A percentile compares a stretch with the other conserved stretches of the same genome.
Conservation (phyloP, 2,797 vertebrate species). For the Cercopithecus mitis region DNA sequence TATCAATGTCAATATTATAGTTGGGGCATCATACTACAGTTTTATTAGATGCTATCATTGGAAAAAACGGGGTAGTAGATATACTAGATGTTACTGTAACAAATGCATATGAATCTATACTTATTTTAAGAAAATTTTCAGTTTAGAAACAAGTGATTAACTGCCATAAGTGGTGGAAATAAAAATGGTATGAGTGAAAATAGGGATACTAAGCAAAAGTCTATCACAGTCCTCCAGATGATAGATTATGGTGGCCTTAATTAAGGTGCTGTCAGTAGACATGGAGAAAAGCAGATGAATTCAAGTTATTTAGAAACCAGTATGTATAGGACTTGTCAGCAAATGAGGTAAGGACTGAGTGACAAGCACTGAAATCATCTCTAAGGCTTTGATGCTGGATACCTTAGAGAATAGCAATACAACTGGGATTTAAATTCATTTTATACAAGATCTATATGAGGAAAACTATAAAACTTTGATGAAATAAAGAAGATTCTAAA, state of each 20-base stretch:
- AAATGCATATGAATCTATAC: not conserved
- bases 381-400: not conserved
- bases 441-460: not conserved
- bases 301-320: not conserved
- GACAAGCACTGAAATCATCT: not conserved
- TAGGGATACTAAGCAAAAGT: not conserved
- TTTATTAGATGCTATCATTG: not conserved
- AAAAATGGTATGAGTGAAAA: not conserved
- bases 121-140: not conserved
- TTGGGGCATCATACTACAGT: not conserved
- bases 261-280: not conserved
- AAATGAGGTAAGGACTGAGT: not conserved
- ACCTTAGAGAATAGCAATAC: not conserved
- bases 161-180: not conserved
- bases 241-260: not conserved
- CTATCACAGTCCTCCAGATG: not conserved
- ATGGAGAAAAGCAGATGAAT: not conserved
- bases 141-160: not conserved
- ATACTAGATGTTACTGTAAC: not conserved
- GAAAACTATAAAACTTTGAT: not conserved
- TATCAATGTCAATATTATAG: not conserved
- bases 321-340: not conserved
- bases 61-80: not conserved
- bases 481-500: not conserved
- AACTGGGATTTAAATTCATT: not conserved